Conservation (phyloP, 2,888 invertebrate species). For the Melieria picta region DNA sequence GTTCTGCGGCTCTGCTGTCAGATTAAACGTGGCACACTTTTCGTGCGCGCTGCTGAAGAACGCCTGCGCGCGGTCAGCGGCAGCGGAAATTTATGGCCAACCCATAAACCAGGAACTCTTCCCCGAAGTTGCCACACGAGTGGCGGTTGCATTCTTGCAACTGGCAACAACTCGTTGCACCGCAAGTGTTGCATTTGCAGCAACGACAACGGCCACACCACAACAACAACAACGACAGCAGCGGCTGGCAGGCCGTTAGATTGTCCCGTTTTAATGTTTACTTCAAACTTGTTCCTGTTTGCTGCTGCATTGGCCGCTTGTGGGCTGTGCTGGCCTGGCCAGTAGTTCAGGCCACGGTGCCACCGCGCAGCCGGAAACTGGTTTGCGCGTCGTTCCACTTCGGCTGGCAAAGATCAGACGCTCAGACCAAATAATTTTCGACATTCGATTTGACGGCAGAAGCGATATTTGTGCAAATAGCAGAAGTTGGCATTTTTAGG, state of each 20-base stretch:
- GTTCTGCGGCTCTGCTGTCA: too few relatives aligned
- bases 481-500: too few relatives aligned
- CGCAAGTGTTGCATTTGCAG: too few relatives aligned
- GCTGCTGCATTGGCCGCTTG: slow-evolving; percentile 17
- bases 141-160: slow-evolving; percentile 12
- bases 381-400: too few relatives aligned
- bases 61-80: not conserved
- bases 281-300: slow-evolving; percentile 32
- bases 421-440: too few relatives aligned
- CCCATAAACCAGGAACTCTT: slow-evolving; percentile 28
- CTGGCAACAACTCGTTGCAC: too few relatives aligned
- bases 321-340: not conserved
- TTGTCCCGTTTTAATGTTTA: slow-evolving; percentile 32
- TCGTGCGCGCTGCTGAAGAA: slow-evolving; percentile 14
- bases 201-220: too few relatives aligned
- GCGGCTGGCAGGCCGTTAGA: slow-evolving; percentile 30
- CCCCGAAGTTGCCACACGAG: not conserved
- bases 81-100: slow-evolving; percentile 27
- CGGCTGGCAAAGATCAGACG: too few relatives aligned
- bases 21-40: slow-evolving; percentile 32
- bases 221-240: not conserved
- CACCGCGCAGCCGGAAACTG: too few relatives aligned
- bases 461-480: too few relatives aligned
- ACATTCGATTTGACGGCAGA: too few relatives aligned
- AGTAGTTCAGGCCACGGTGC: too few relatives aligned